Evolutionary conservation across 2,113 vertebrate species (phyloP).

Genomic region (Macaca nemestrina): DNA sequence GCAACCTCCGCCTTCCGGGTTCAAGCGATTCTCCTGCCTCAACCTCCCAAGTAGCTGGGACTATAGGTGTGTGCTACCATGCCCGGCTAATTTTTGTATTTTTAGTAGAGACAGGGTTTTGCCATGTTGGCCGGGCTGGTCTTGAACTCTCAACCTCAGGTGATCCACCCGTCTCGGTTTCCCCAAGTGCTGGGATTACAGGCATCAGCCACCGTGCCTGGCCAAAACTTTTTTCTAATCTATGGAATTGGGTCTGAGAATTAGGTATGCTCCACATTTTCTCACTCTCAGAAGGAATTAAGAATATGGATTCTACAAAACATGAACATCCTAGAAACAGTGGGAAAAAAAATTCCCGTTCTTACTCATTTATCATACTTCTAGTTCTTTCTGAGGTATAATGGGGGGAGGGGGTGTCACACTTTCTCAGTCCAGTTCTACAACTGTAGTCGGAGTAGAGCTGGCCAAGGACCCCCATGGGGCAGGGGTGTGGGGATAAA

Average conservation of each 20-base stretch:
- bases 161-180: too few species aligned
- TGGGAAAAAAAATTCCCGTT: background rate
- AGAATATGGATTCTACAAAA: background rate
- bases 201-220: too few species aligned
- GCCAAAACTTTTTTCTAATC: background rate
- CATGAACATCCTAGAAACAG: background rate
- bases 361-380: background rate
- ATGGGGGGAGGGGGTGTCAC: fast-evolving
- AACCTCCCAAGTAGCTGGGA: too few species aligned
- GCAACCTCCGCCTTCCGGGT: too few species aligned
- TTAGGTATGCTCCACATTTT: background rate
- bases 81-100: too few species aligned
- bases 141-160: too few species aligned
- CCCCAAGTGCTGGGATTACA: too few species aligned
- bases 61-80: too few species aligned
- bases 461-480: constrained; percentile 50
- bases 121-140: too few species aligned
- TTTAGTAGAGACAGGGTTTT: too few species aligned
- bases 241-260: background rate
- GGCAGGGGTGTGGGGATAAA: background rate
- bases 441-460: background rate
- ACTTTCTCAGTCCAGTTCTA: background rate
- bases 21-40: too few species aligned
- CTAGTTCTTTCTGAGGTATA: background rate
- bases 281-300: background rate